phyloP scores from a whole-genome alignment of 2,888 invertebrate species.

The Eulithis prunata region DNA sequence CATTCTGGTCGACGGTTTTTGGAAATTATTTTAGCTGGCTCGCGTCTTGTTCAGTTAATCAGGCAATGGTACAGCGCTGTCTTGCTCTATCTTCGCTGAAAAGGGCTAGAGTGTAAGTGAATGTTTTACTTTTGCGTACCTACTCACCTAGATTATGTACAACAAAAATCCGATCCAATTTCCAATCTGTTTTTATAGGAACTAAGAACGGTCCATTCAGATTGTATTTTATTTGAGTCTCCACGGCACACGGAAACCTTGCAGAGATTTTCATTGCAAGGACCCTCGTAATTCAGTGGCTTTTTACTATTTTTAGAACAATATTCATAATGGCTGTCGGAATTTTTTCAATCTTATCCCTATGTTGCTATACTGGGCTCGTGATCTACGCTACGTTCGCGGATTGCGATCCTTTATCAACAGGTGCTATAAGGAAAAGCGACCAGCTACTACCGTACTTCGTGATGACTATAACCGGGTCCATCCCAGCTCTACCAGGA shows the following conservation, averaged over 20 bases:
- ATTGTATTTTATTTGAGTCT: too few species aligned
- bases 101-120: slow-evolving; percentile 88
- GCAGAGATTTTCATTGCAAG: too few species aligned
- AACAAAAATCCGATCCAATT: too few species aligned
- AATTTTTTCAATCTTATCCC: slow-evolving; percentile 88
- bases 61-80: slow-evolving; percentile 94
- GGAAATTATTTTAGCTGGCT: slow-evolving; percentile 93
- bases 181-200: too few species aligned
- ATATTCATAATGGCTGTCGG: slow-evolving; percentile 91
- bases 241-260: too few species aligned
- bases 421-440: slow-evolving; percentile 87
- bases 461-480: slow-evolving; percentile 91
- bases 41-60: slow-evolving; percentile 92
- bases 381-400: slow-evolving; percentile 94
- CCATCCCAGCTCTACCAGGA: slow-evolving; percentile 91
- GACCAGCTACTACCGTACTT: slow-evolving; percentile 92
- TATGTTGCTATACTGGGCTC: slow-evolving; percentile 93
- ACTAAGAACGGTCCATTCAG: too few species aligned
- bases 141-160: too few species aligned
- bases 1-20: slow-evolving; percentile 91
- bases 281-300: too few species aligned
- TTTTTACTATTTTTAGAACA: slow-evolving; percentile 78
- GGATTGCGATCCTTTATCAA: slow-evolving; percentile 93
- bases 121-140: neutral
- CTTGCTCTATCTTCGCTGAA: slow-evolving; percentile 89